phyloP scores from a whole-genome alignment of 2,888 invertebrate genomes.

The Thera britannica region DNA sequence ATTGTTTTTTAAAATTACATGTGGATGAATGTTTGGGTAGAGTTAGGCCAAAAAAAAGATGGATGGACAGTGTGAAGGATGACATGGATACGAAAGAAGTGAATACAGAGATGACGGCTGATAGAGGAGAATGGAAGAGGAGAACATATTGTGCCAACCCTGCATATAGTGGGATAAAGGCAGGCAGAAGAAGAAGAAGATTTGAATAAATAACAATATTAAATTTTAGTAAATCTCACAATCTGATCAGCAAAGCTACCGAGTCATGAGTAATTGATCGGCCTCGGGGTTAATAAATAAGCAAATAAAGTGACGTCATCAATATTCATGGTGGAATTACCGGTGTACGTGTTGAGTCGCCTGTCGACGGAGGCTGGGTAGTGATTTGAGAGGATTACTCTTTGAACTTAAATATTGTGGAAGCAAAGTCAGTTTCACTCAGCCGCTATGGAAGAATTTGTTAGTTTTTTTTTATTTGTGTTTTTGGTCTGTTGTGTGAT shows the following conservation, averaged over 20 bases:
- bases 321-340: constrained; percentile 77
- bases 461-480: neutral
- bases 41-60: no score
- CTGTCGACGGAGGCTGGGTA: constrained; percentile 35
- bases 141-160: no score
- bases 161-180: no score
- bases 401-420: constrained; percentile 24
- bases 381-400: constrained; percentile 40
- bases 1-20: no score
- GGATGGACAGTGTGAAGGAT: no score
- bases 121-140: no score
- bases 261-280: constrained; percentile 58
- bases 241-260: constrained; percentile 32
- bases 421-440: constrained; percentile 16
- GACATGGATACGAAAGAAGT: no score
- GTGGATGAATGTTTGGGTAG: no score
- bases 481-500: no score
- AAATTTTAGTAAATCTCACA: constrained; percentile 21
- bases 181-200: no score
- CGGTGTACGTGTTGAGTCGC: constrained; percentile 60
- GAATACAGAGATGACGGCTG: no score
- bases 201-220: no score
- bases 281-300: constrained; percentile 68
- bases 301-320: constrained; percentile 76
- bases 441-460: neutral